phyloP scores from a whole-genome alignment of 2,113 vertebrate species.

The Dascyllus trimaculatus region DNA sequence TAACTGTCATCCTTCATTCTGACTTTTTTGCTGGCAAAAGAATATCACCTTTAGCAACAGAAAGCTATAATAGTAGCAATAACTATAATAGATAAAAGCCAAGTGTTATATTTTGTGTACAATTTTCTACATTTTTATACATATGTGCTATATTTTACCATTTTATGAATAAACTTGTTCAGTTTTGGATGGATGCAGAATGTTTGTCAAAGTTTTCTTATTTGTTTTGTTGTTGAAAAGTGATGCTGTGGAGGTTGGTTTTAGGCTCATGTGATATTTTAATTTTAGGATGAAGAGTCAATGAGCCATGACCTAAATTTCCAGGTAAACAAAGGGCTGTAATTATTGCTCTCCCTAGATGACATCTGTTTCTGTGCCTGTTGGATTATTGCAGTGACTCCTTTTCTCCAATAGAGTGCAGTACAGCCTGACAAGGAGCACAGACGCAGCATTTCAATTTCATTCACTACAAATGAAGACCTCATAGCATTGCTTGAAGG shows the following conservation, averaged over 20 bases:
- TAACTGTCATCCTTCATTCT: slow-evolving; percentile 81
- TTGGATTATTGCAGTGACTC: slow-evolving; percentile 38
- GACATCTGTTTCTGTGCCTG: neutral
- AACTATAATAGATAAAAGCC: slow-evolving; percentile 84
- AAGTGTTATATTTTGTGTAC: slow-evolving; percentile 89
- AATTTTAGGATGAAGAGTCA: neutral
- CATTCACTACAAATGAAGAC: slow-evolving; percentile 26
- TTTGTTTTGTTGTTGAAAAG: neutral
- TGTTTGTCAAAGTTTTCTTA: slow-evolving; percentile 34
- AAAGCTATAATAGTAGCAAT: slow-evolving; percentile 82
- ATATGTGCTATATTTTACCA: slow-evolving; percentile 89
- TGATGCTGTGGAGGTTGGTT: neutral
- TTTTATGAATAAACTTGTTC: slow-evolving; percentile 87
- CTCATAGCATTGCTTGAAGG: neutral
- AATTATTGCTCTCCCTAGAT: neutral
- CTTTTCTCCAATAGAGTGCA: slow-evolving; percentile 68
- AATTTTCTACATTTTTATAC: slow-evolving; percentile 90
- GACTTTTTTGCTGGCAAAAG: slow-evolving; percentile 89
- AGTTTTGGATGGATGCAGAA: slow-evolving; percentile 79
- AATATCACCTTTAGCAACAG: slow-evolving; percentile 82
- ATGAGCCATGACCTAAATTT: neutral
- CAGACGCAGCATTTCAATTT: neutral
- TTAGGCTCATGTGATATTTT: neutral
- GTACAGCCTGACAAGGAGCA: slow-evolving; percentile 41
- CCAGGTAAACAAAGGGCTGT: neutral